Percentiles rank a stretch among this genome's conserved stretches.
Evolutionary conservation across 1,140 invertebrate genomes (phyloP).

Genomic region (Gyrodactylus salaris): DNA sequence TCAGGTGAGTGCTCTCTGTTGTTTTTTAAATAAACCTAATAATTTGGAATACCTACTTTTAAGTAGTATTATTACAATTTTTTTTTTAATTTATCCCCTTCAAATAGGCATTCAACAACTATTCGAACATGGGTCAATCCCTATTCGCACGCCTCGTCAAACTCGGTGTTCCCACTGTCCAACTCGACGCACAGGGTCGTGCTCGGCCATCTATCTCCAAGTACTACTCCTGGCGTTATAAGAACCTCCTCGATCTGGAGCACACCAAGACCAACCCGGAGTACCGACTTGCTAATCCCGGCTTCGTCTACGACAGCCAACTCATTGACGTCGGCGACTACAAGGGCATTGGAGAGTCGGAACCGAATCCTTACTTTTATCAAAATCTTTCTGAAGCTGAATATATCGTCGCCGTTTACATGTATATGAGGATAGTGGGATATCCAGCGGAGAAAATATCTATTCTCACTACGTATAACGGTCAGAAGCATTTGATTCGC

Average conservation of each 20-base stretch:
- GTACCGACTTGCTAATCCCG: conserved; percentile 56
- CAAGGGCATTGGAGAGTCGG: conserved; percentile 74
- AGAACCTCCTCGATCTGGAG: conserved; percentile 52
- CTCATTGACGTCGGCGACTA: conserved; percentile 81
- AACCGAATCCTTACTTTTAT: conserved; percentile 91
- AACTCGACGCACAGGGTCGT: conserved; percentile 82
- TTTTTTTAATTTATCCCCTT: too few relatives aligned
- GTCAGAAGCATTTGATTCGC: conserved; percentile 76
- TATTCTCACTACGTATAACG: conserved; percentile 96
- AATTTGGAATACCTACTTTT: too few relatives aligned
- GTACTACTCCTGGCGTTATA: conserved; percentile 89
- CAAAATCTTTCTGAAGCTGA: conserved; percentile 93
- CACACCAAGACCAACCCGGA: conserved; percentile 49
- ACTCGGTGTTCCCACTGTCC: conserved; percentile 70
- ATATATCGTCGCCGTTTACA: conserved; percentile 78
- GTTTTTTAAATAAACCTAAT: too few relatives aligned
- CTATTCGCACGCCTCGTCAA: conserved; percentile 77
- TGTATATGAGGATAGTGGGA: conserved; percentile 86
- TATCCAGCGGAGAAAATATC: conserved; percentile 75
- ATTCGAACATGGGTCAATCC: conserved; percentile 97
- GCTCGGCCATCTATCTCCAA: conserved; percentile 58
- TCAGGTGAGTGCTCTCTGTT: too few relatives aligned
- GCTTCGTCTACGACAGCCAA: conserved; percentile 68
- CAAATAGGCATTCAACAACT: conserved; percentile 99
- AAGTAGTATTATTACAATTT: too few relatives aligned